These are phyloP conservation scores for Kradibia gibbosae DNA, from an alignment of 1,140 invertebrate species.

Conservation along the genomic window DNA sequence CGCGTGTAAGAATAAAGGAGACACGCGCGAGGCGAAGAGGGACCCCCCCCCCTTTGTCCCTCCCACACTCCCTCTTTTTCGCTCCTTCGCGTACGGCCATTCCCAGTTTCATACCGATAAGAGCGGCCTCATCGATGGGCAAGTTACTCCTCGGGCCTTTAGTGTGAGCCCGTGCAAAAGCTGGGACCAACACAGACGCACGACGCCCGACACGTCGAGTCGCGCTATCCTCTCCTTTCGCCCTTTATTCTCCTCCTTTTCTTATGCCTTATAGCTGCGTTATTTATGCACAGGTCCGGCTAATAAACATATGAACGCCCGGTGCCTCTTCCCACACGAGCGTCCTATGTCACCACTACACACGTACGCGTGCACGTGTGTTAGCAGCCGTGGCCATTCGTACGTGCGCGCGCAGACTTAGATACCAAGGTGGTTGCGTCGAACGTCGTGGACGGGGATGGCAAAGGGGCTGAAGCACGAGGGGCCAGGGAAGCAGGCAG, in stretches of 20 bases:
- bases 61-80: slow-evolving; percentile 28
- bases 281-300: slow-evolving; percentile 72
- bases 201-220: slow-evolving; percentile 32
- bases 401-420: background rate
- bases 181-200: background rate
- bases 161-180: background rate
- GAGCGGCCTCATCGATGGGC: slow-evolving; percentile 6
- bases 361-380: slow-evolving; percentile 35
- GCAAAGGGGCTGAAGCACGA: background rate
- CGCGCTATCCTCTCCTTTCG: slow-evolving; percentile 49
- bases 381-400: background rate
- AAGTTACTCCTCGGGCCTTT: background rate
- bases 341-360: slow-evolving; percentile 34
- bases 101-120: slow-evolving; percentile 45
- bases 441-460: background rate
- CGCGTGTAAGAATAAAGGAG: background rate
- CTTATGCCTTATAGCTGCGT: slow-evolving; percentile 69
- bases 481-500: background rate
- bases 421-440: background rate
- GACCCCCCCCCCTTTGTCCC: slow-evolving; percentile 46
- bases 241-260: slow-evolving; percentile 48
- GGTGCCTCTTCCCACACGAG: slow-evolving; percentile 63
- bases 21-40: background rate
- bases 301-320: slow-evolving; percentile 74
- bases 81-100: slow-evolving; percentile 31